phyloP scores from a whole-genome alignment of 2,113 vertebrate genomes.

The Polypterus senegalus region DNA sequence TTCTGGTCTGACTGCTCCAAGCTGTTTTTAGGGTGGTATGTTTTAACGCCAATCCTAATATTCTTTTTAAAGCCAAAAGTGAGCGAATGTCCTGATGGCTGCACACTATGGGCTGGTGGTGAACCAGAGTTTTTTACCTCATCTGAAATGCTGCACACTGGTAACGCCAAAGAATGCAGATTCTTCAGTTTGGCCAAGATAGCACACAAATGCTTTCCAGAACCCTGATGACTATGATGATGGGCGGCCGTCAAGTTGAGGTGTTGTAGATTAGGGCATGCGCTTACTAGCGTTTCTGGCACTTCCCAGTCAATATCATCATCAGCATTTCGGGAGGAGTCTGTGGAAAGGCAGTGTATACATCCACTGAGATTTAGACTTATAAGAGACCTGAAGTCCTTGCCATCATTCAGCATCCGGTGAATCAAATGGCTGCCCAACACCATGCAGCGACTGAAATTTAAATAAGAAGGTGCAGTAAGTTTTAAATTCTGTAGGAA shows the following conservation, averaged over 20 bases:
- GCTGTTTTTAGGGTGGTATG: conserved; percentile 33
- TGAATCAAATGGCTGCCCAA: conserved; percentile 71
- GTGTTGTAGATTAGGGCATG: conserved; percentile 65
- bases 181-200: conserved; percentile 57
- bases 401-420: conserved; percentile 61
- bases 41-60: conserved; percentile 66
- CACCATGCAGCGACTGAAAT: conserved; percentile 75
- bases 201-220: conserved; percentile 69
- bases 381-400: conserved; percentile 61
- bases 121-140: conserved; percentile 26
- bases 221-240: conserved; percentile 61
- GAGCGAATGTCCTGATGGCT: conserved; percentile 23
- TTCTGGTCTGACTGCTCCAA: conserved; percentile 34
- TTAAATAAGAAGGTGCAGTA: conserved; percentile 78
- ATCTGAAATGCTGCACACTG: conserved; percentile 70
- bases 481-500: conserved; percentile 72
- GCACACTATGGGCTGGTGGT: conserved; percentile 19
- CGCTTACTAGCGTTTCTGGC: conserved; percentile 55
- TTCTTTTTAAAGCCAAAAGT: conserved; percentile 65
- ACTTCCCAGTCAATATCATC: conserved; percentile 69
- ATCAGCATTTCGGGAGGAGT: conserved; percentile 63
- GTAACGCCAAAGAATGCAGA: conserved; percentile 70
- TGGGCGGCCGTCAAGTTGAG: conserved; percentile 88
- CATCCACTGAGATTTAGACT: conserved; percentile 86
- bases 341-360: conserved; percentile 60